These are phyloP conservation scores for Mormyrops attenuatus DNA, from an alignment of 2,797 vertebrate genomes.

Conservation along the genomic window DNA sequence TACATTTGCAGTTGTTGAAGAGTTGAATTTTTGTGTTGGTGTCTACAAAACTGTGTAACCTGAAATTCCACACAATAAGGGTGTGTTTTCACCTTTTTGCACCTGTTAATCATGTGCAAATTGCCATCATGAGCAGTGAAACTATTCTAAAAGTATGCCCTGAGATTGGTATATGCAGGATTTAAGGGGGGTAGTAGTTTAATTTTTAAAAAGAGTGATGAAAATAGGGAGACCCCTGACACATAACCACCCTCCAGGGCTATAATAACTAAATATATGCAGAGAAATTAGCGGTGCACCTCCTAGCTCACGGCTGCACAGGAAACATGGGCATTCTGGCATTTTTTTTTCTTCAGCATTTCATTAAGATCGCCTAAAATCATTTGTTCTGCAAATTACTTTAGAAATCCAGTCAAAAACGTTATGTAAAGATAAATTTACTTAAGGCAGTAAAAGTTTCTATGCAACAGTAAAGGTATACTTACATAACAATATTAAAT, in stretches of 20 bases:
- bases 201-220: not conserved
- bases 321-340: not conserved
- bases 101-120: not conserved
- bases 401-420: not conserved
- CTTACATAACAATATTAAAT: not conserved
- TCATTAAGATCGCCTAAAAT: not conserved
- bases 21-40: not conserved
- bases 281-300: not conserved
- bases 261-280: not conserved
- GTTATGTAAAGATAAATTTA: not conserved
- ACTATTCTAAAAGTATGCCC: not conserved
- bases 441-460: not conserved
- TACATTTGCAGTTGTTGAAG: not conserved
- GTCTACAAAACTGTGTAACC: not conserved
- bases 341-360: not conserved
- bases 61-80: not conserved
- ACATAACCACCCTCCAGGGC: not conserved
- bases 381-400: not conserved
- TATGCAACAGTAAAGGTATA: not conserved
- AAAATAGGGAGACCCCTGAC: not conserved
- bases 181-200: not conserved
- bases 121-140: not conserved
- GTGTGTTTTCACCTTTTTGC: not conserved
- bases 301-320: not conserved
- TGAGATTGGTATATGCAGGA: not conserved